Conservation (phyloP, 1,140 invertebrate species). For the Zaprionus ornatus region DNA sequence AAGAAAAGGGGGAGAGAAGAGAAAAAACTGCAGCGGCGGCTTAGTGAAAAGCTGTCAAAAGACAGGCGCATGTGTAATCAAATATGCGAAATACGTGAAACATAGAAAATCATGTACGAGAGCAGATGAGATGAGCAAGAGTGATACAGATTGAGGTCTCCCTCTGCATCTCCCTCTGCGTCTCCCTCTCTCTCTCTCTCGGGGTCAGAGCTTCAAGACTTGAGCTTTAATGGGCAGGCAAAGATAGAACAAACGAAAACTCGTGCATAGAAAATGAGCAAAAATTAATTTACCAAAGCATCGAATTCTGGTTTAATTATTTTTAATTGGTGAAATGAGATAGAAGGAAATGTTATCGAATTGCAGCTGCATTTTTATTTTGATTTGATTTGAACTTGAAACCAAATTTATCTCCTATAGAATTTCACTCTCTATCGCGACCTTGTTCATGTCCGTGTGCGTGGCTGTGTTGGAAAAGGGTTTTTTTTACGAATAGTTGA, state of each 20-base stretch:
- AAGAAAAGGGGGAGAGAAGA: background rate
- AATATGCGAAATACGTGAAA: conserved; percentile 57
- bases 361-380: conserved; percentile 16
- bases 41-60: conserved; percentile 60
- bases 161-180: too few relatives aligned
- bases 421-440: conserved; percentile 2
- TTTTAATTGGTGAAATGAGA: conserved; percentile 55
- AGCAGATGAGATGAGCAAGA: background rate
- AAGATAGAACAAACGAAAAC: conserved; percentile 8
- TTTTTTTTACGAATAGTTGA: background rate
- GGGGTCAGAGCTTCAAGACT: background rate
- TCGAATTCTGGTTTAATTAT: conserved; percentile 60
- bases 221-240: conserved; percentile 8
- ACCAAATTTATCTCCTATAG: background rate
- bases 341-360: conserved; percentile 3
- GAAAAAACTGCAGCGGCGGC: conserved; percentile 31
- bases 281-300: conserved; percentile 63
- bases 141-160: background rate
- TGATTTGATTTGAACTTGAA: conserved; percentile 11
- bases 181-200: background rate
- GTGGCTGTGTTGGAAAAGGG: background rate
- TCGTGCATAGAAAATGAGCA: conserved; percentile 58
- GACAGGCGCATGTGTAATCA: conserved; percentile 60
- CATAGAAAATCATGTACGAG: conserved; percentile 48
- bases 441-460: background rate